These are phyloP conservation scores for Cylloceria caligata DNA, from an alignment of 2,888 invertebrate genomes.

Conservation along the genomic window DNA sequence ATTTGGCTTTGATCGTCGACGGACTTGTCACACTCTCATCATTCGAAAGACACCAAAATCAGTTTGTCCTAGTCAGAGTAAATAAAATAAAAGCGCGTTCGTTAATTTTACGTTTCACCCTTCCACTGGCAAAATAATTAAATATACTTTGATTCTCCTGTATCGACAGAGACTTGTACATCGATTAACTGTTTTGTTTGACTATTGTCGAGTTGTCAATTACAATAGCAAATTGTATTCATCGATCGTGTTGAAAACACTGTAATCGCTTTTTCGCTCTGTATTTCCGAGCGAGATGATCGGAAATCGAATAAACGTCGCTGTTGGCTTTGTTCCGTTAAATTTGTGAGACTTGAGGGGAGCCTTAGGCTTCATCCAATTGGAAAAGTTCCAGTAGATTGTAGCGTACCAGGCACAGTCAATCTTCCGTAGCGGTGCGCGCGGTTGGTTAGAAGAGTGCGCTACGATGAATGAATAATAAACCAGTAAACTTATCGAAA, in stretches of 20 bases:
- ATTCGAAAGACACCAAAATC: background rate
- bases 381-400: slow-evolving; percentile 44
- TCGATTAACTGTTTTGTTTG: slow-evolving; percentile 17
- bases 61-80: background rate
- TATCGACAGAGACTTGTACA: slow-evolving; percentile 7
- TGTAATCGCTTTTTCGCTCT: background rate
- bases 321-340: background rate
- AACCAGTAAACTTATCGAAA: too few relatives aligned
- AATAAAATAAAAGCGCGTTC: slow-evolving; percentile 24
- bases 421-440: background rate
- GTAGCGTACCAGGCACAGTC: background rate
- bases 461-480: too few relatives aligned
- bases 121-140: slow-evolving; percentile 5
- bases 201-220: slow-evolving; percentile 20
- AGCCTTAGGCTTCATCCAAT: slow-evolving; percentile 8
- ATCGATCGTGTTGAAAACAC: background rate
- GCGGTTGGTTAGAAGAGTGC: background rate
- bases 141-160: slow-evolving; percentile 30
- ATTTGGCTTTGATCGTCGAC: slow-evolving; percentile 47
- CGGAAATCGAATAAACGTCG: slow-evolving; percentile 16
- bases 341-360: background rate
- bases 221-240: slow-evolving; percentile 35
- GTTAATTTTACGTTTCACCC: slow-evolving; percentile 11
- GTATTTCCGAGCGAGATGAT: slow-evolving; percentile 11
- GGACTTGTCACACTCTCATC: slow-evolving; percentile 2